A percentile compares a stretch with the other conserved stretches of the same genome.
Evolutionary conservation across 2,888 invertebrate species (phyloP).

Genomic region (Chymomyza caudatula): DNA sequence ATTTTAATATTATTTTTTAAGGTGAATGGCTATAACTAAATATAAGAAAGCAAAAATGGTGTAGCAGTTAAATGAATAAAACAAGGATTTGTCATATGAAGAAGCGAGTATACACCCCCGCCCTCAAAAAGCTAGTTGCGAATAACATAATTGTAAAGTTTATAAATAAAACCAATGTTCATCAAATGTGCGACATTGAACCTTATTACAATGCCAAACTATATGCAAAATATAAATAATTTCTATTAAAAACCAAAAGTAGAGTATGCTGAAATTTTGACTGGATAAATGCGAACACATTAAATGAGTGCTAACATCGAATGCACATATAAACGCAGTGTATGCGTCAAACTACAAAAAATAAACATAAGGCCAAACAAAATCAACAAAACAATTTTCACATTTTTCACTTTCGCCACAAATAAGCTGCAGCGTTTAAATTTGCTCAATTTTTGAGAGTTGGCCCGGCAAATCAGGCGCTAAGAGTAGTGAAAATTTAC

Average conservation of each 20-base stretch:
- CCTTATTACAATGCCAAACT: conserved; percentile 54
- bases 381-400: neutral
- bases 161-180: conserved; percentile 57
- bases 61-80: too few relatives aligned
- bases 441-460: neutral
- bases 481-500: neutral
- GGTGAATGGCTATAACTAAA: conserved; percentile 8
- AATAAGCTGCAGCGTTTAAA: neutral
- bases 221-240: conserved; percentile 50
- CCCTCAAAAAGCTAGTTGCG: neutral
- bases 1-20: conserved; percentile 19
- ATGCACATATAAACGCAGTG: neutral
- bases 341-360: neutral
- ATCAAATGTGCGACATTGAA: conserved; percentile 53
- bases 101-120: neutral
- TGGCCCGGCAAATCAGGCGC: neutral
- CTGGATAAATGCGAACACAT: neutral
- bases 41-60: neutral
- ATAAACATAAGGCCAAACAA: neutral
- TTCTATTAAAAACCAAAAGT: neutral
- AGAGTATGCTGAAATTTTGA: neutral
- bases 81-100: neutral
- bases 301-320: neutral
- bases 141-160: conserved; percentile 2
- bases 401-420: neutral